phyloP scores from a whole-genome alignment of 2,797 vertebrate genomes.

The Spatula clypeata region DNA sequence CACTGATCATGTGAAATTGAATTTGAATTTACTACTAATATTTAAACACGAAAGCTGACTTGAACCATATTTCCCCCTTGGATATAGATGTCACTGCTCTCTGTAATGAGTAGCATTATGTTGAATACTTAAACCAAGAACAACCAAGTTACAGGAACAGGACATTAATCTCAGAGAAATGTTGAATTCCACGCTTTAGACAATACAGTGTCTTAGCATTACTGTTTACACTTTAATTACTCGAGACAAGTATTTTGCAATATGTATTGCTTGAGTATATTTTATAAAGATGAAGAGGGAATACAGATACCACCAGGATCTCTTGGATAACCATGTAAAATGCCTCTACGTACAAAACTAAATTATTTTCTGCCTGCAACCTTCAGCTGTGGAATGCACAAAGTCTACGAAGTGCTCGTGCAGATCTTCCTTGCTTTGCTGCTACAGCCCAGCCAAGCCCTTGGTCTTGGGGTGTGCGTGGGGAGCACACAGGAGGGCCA shows the following conservation, averaged over 20 bases:
- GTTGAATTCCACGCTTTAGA: constrained; percentile 58
- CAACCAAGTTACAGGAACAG: constrained; percentile 62
- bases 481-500: accelerated
- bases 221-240: constrained; percentile 42
- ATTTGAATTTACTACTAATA: constrained; percentile 81
- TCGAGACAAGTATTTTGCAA: not conserved
- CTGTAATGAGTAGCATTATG: constrained; percentile 72
- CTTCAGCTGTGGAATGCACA: not conserved
- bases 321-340: not conserved
- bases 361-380: not conserved
- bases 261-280: not conserved
- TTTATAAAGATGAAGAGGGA: not conserved
- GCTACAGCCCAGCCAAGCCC: not conserved
- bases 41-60: constrained; percentile 77
- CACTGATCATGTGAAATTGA: constrained; percentile 78
- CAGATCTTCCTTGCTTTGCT: not conserved
- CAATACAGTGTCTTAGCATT: not conserved
- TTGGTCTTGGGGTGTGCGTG: accelerated
- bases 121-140: constrained; percentile 74
- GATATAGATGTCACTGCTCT: constrained; percentile 77
- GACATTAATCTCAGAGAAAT: constrained; percentile 69
- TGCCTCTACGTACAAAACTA: not conserved
- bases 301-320: not conserved
- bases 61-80: constrained; percentile 76
- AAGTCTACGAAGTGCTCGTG: not conserved